Evolutionary conservation across 2,888 invertebrate genomes (phyloP), one percentile per base, ranked within the genome.

Genomic region (Alloplasta piceator): DNA sequence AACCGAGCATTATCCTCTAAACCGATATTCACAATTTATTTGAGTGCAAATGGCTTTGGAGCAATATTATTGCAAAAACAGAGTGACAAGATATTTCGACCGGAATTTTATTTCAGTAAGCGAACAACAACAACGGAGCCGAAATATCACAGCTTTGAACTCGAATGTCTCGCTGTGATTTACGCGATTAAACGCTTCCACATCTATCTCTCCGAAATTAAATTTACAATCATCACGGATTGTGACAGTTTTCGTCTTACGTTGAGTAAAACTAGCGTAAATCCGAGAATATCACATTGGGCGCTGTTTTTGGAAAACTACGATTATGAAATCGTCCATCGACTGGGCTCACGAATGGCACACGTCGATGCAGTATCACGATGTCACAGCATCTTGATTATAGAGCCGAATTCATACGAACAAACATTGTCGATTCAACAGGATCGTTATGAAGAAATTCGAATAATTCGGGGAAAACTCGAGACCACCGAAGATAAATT

Each of bases 111-210:
- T n/a, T n/a, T n/a, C n/a, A n/a, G n/a, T n/a, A n/a, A n/a, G n/a
- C n/a, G 85, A 39, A 88, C 89, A 0, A 86, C 84, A 5, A 82
- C 80, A 1, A 46, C 64, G 0, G 88, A 89, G 76, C 75, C 87
- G 0, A 86, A 82, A 63, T 89, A 87, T 68, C 86, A 89, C 70
- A 89, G 87, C 78, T 90, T 84, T 72, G 89, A 90, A 67, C 66
- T 90, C 36, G 89, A 90, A 52, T 79, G 84, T 16, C 70, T 87
- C 4, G 85, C 81, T 0, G 75, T 72, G 1, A 63, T 86, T 9
- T 60, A 83, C 10, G 83, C 87, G 4, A 66, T 88, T 0, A 83
- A 86, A 10, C 79, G 88, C 7, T 89, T 89, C 16, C 85, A 87
- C 3, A 71, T 87, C n/a, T n/a, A n/a, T n/a, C n/a, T n/a, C n/a